These are phyloP conservation scores for Leptinotarsa tumamoca DNA, from an alignment of 2,888 invertebrate genomes.

Conservation along the genomic window DNA sequence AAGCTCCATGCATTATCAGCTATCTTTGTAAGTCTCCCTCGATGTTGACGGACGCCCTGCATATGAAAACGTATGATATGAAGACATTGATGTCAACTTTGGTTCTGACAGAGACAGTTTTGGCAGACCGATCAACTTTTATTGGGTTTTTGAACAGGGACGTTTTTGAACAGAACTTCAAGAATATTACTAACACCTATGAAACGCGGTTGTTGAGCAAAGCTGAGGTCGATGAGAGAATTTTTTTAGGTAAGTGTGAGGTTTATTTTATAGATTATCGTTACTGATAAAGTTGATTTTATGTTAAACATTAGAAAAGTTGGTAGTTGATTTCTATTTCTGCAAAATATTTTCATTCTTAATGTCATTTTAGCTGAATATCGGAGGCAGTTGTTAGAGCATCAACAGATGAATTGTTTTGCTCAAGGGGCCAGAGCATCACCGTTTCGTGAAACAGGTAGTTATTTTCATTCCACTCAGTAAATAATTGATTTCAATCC, in stretches of 20 bases:
- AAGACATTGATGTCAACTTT: constrained; percentile 82
- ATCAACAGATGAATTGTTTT: constrained; percentile 45
- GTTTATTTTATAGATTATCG: constrained; percentile 15
- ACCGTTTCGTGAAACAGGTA: constrained; percentile 42
- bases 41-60: constrained; percentile 87
- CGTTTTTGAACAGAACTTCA: constrained; percentile 87
- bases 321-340: constrained; percentile 28
- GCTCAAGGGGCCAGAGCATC: constrained; percentile 41
- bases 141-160: constrained; percentile 82
- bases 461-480: constrained; percentile 7
- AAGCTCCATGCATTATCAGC: constrained; percentile 83
- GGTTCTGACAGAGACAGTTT: constrained; percentile 80
- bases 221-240: constrained; percentile 96
- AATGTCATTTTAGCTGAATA: constrained; percentile 53
- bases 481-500: constrained; percentile 5
- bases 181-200: constrained; percentile 87
- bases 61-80: constrained; percentile 90
- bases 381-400: constrained; percentile 53
- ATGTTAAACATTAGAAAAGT: no score
- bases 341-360: no score
- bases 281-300: constrained; percentile 8
- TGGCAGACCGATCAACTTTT: constrained; percentile 78
- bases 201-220: constrained; percentile 91
- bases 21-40: constrained; percentile 65
- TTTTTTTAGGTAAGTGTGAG: constrained; percentile 83